phyloP scores from a whole-genome alignment of 2,888 invertebrate genomes.

The Ceratothoa steindachneri region DNA sequence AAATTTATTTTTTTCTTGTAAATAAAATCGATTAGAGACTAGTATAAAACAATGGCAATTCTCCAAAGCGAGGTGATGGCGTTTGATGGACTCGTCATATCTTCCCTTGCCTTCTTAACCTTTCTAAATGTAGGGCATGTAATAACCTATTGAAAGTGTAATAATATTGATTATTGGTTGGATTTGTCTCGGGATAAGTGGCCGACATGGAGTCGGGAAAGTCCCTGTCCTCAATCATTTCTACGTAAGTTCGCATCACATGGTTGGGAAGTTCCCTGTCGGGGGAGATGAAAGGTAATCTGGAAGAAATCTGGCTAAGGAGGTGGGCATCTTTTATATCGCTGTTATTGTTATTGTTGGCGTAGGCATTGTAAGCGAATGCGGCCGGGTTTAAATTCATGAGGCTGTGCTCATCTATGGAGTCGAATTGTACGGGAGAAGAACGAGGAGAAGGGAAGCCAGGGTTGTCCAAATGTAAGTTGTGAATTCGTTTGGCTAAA shows the following conservation, averaged over 20 bases:
- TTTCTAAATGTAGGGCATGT: slow-evolving; percentile 35
- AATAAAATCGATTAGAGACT: too few relatives aligned
- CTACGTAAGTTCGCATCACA: not conserved
- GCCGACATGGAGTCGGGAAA: slow-evolving; percentile 31
- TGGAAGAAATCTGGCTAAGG: not conserved
- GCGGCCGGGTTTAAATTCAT: not conserved
- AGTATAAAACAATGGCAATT: too few relatives aligned
- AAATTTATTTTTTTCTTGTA: too few relatives aligned
- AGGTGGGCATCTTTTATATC: not conserved
- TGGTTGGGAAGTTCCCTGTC: not conserved
- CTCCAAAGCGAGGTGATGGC: too few relatives aligned
- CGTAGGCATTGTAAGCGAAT: not conserved
- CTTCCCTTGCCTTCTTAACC: slow-evolving; percentile 31
- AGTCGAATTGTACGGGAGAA: not conserved
- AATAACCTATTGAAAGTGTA: slow-evolving; percentile 32
- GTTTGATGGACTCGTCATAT: too few relatives aligned
- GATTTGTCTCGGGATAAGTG: slow-evolving; percentile 29
- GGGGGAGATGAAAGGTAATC: not conserved
- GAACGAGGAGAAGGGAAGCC: not conserved
- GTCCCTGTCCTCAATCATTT: slow-evolving; percentile 26
- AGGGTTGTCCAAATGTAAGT: slow-evolving; percentile 35
- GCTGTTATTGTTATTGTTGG: not conserved
- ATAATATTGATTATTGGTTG: slow-evolving; percentile 32
- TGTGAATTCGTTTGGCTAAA: slow-evolving; percentile 43
- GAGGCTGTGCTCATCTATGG: not conserved